Conservation (phyloP, 2,888 invertebrate genomes). For the Cosmia pyralina region DNA sequence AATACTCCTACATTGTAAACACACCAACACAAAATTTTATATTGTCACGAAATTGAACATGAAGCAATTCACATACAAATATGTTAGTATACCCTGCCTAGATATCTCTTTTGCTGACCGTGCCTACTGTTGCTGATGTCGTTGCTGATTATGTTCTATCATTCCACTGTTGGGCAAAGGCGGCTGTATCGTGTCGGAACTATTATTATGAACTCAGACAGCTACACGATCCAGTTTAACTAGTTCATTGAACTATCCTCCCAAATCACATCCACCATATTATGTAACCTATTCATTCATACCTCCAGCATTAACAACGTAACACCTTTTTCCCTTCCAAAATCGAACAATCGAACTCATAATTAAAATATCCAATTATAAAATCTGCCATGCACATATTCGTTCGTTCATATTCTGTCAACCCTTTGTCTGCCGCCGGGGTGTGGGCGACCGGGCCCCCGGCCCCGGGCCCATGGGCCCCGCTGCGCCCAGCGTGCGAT, state of each 20-base stretch:
- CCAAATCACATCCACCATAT: background rate
- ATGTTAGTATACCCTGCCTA: no score
- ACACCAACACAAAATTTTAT: no score
- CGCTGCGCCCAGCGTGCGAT: conserved; percentile 78
- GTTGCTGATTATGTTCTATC: no score
- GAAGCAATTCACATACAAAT: no score
- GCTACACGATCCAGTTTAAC: background rate
- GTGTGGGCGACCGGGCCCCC: conserved; percentile 70
- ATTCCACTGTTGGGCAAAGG: no score
- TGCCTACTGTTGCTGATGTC: no score
- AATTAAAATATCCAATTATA: conserved; percentile 68
- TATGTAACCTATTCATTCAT: background rate
- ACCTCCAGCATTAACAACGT: conserved; percentile 27
- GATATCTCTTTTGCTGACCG: no score
- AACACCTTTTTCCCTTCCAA: conserved; percentile 31
- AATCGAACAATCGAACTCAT: conserved; percentile 47
- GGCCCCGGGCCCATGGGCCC: conserved; percentile 52
- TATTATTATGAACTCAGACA: no score
- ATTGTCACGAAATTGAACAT: no score
- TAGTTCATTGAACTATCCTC: conserved; percentile 2
- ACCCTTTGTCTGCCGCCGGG: conserved; percentile 68
- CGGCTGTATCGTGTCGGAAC: no score
- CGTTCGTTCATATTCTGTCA: conserved; percentile 52
- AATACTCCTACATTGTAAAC: no score
- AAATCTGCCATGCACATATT: conserved; percentile 61